Evolutionary conservation across 1,140 invertebrate genomes (phyloP).

Genomic region (Drosophila tani): DNA sequence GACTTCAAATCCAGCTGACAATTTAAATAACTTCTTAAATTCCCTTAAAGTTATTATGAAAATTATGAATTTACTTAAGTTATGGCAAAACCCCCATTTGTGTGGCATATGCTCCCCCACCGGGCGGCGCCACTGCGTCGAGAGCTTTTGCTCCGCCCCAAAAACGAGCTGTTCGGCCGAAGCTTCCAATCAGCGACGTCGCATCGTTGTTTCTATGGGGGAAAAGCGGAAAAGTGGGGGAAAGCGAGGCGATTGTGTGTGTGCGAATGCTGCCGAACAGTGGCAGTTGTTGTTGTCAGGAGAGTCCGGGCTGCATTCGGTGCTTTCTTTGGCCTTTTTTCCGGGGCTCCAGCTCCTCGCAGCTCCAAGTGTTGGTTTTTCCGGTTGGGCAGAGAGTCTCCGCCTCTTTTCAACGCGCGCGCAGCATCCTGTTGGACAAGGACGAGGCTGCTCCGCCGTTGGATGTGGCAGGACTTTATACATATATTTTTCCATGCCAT

Average conservation of each 20-base stretch:
- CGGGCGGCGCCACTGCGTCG: constrained; percentile 61
- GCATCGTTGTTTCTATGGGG: constrained; percentile 29
- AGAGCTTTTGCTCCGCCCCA: constrained; percentile 78
- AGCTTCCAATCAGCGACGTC: constrained; percentile 77
- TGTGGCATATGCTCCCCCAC: constrained; percentile 8
- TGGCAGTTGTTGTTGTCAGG: constrained; percentile 1
- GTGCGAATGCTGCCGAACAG: constrained; percentile 30
- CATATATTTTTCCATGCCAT: constrained; percentile 2
- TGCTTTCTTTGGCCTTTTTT: constrained; percentile 43
- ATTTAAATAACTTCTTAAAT: neutral
- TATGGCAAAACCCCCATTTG: constrained; percentile 4
- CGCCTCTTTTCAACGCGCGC: constrained; percentile 85
- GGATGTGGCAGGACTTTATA: constrained; percentile 18
- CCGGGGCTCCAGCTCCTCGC: constrained; percentile 31
- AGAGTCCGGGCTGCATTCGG: constrained; percentile 38
- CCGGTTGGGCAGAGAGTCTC: constrained; percentile 63
- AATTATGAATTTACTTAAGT: constrained; percentile 3
- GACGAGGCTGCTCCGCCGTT: constrained; percentile 44
- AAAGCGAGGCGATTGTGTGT: constrained; percentile 28
- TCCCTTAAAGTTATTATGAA: neutral
- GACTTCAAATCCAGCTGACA: neutral
- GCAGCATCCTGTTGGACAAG: constrained; percentile 67
- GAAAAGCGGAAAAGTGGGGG: constrained; percentile 42
- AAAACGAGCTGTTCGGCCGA: constrained; percentile 61
- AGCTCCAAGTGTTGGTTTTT: constrained; percentile 53